phyloP scores from a whole-genome alignment of 1,140 invertebrate species.

The Cyclina sinensis region DNA sequence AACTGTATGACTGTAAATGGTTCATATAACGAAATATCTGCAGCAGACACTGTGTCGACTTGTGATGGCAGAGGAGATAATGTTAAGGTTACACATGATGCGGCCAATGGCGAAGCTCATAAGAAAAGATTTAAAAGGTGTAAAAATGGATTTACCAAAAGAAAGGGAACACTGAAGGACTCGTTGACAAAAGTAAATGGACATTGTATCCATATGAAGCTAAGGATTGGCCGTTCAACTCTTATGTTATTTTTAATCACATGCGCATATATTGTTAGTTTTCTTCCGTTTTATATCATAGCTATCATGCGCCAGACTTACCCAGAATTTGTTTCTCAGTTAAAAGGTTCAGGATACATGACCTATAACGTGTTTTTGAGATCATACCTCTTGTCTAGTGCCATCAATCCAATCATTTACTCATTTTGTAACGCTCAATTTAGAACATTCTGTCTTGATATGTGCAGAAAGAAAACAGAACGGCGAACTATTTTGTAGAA shows the following conservation, averaged over 20 bases:
- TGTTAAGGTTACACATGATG: neutral
- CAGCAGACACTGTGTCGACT: neutral
- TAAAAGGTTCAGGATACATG: neutral
- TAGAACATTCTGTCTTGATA: slow-evolving; percentile 58
- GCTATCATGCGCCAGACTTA: slow-evolving; percentile 47
- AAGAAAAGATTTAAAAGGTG: neutral
- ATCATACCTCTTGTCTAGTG: slow-evolving; percentile 60
- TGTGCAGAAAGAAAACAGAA: slow-evolving; percentile 21
- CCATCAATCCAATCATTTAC: slow-evolving; percentile 64
- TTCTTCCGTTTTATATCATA: slow-evolving; percentile 59
- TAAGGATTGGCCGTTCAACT: slow-evolving; percentile 54
- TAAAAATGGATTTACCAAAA: slow-evolving; percentile 18
- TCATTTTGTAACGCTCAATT: slow-evolving; percentile 66
- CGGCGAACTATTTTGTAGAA: neutral
- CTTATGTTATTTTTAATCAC: slow-evolving; percentile 64
- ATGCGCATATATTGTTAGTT: slow-evolving; percentile 49
- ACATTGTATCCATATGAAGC: slow-evolving; percentile 42
- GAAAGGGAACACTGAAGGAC: slow-evolving; percentile 14
- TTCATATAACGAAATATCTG: neutral
- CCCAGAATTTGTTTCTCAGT: neutral
- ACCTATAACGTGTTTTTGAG: slow-evolving; percentile 55
- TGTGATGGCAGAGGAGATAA: neutral
- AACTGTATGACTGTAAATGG: neutral
- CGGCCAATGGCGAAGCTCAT: neutral
- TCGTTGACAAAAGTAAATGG: slow-evolving; percentile 45